phyloP scores from a whole-genome alignment of 2,888 invertebrate genomes.

The Agrenia bidenticulata region DNA sequence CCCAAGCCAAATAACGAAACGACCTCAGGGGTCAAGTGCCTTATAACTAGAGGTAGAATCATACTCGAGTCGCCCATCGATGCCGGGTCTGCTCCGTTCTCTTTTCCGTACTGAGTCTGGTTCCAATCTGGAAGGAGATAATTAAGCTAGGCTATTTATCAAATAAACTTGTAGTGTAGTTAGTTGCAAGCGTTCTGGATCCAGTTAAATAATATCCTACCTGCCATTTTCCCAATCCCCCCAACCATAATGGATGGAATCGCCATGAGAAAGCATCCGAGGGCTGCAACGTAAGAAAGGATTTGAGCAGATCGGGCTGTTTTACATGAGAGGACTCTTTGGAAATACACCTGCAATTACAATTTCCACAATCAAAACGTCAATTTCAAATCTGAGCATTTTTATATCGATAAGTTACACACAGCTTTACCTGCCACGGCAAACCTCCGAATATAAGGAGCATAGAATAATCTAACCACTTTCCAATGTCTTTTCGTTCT shows the following conservation, averaged over 20 bases:
- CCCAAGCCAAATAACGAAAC: slow-evolving; percentile 97
- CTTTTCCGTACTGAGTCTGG: slow-evolving; percentile 75
- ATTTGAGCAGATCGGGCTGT: slow-evolving; percentile 90
- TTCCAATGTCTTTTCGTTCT: slow-evolving; percentile 71
- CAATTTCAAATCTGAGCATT: too few species aligned
- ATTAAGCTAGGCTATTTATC: background rate
- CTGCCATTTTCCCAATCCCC: slow-evolving; percentile 90
- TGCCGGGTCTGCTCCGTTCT: slow-evolving; percentile 68
- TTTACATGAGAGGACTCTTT: slow-evolving; percentile 94
- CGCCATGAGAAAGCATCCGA: slow-evolving; percentile 95
- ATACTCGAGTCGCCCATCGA: slow-evolving; percentile 73
- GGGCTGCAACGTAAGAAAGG: slow-evolving; percentile 91
- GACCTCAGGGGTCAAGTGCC: slow-evolving; percentile 91
- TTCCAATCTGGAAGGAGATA: slow-evolving; percentile 77
- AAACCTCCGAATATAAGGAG: slow-evolving; percentile 92
- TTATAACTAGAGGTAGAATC: slow-evolving; percentile 95
- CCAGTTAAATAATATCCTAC: slow-evolving; percentile 41
- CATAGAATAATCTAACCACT: slow-evolving; percentile 83
- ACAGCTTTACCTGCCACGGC: slow-evolving; percentile 85
- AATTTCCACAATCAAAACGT: background rate
- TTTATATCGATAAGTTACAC: slow-evolving; percentile 30
- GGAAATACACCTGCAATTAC: slow-evolving; percentile 83
- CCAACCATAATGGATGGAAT: slow-evolving; percentile 96
- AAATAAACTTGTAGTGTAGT: too few species aligned
- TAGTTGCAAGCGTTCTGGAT: slow-evolving; percentile 40